Evolutionary conservation across 2,888 invertebrate genomes (phyloP), one percentile per base, ranked within the genome.

Genomic region (Stictocephala bisonia): DNA sequence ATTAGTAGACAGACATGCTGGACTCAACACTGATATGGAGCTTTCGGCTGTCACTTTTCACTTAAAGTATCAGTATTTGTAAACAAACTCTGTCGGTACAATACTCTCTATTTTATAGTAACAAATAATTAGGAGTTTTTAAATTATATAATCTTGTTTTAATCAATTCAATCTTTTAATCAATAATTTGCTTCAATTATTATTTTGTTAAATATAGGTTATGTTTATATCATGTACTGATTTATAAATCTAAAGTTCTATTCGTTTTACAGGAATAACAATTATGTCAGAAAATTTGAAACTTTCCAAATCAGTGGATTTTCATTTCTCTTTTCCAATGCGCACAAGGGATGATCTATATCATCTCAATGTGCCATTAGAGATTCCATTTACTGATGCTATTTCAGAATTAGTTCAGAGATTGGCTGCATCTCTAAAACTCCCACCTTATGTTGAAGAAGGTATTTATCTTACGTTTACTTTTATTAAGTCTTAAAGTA

Each of bases 381-480:
- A 86, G 79, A 88, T 91, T 74, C 90, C 90, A 0, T 87, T 87
- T 80, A 81, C 82, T 67, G 89, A 89, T 15, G 88, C 86, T 6
- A 85, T 89, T 1, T 83, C 87, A 66, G 92, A 93, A 83, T 85
- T 91, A 1, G 87, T 89, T 13, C 90, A 91, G 77, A 85, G 91
- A 74, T 86, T 92, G 44, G 86, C 92, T 78, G 86, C 86, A 58
- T 89, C 89, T 79, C 90, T 92, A 79, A 89, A 90, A 79, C 84
- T 93, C 64, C 92, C 92, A 0, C 89, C 89, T 74, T 90, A 89
- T 81, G 84, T 91, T 66, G 90, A 91, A 82, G 86, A 88, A 76
- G 90, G 90, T 90, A 3, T 50, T 58, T 71, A 51, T 18, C 9
- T 35, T 64, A 24, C 18, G 2, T 18, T 31, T 15, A 66, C 24